Base-by-base conservation (phyloP, 2,113 vertebrate species). In the Amia ocellicauda region DNA sequence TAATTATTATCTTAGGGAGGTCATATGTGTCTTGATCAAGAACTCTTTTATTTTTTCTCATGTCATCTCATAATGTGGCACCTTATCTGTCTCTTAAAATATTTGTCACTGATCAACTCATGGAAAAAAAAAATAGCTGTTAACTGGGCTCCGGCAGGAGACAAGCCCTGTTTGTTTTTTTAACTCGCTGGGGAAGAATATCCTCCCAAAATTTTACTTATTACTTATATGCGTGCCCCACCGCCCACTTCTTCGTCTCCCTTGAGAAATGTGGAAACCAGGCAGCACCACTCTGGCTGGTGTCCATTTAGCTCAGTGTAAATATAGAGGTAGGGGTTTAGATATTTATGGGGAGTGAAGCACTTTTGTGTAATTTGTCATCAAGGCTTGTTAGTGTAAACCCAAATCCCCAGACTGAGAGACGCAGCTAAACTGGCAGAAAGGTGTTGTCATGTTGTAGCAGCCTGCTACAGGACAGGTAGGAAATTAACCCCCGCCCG, bases 311-410 rank as follows among this genome's bases (percentile, higher is more conserved):
- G 40, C 24, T 42, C 45, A 2, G 14, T 42, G 24, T 60, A 43
- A 60, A 60, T 60, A 60, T 45, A 60, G 40, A 13, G 58, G 20
- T 22, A 47, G 58, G 14, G 24, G 22, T 23, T 9, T 47, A 11
- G 55, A 19, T 20, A 20, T 24, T n/a, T 66, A 50, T 24, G 29
- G 29, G 14, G 16, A 29, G 29, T 36, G 43, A 51, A 24, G 24
- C 20, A 24, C 22, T 49, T 49, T 58, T 57, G 41, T 14, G 13
- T 47, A 50, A 31, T 58, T 57, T 62, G 27, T 50, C 26, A 16
- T 45, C 7, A n/a, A 54, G 26, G 42, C 41, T 36, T 27, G 45
- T 27, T 27, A 58, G 41, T 41, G 28, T 29, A 19, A 29, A 13
- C 42, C 63, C 7, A 49, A 20, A 2, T 19, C 31, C 11, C 5